A percentile compares a stretch with the other conserved stretches of the same genome.
Conservation (phyloP, 1,140 invertebrate genomes). For the Plutomurus gul region DNA sequence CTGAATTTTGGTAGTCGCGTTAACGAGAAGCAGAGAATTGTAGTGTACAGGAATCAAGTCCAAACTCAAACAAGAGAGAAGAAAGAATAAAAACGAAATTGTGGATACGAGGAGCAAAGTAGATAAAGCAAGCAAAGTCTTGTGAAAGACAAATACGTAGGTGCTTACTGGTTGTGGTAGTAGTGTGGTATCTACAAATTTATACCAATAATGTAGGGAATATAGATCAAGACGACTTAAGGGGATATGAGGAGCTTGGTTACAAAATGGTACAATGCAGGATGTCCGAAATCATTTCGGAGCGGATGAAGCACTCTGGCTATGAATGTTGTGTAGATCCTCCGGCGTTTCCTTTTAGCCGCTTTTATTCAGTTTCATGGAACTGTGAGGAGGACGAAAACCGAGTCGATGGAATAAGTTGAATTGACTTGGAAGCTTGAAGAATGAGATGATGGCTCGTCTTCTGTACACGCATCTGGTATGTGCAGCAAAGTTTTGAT, state of each 20-base stretch:
- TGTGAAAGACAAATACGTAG: too few species aligned
- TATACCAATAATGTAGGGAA: too few species aligned
- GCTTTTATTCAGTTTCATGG: slow-evolving; percentile 5
- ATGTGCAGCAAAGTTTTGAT: too few species aligned
- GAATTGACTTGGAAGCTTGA: neutral
- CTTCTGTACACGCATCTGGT: neutral
- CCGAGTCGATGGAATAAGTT: neutral
- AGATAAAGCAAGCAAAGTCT: too few species aligned
- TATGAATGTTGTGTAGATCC: slow-evolving; percentile 32
- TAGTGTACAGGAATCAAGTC: too few species aligned
- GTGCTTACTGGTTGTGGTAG: too few species aligned
- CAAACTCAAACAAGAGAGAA: too few species aligned
- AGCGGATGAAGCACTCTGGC: slow-evolving; percentile 32
- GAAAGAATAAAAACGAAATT: too few species aligned
- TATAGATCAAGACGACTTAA: slow-evolving; percentile 20
- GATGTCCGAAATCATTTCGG: slow-evolving; percentile 34
- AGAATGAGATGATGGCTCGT: slow-evolving; percentile 18
- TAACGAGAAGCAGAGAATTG: too few species aligned
- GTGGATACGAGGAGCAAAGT: too few species aligned
- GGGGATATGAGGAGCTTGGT: neutral
- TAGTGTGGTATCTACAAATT: too few species aligned
- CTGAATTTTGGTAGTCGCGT: too few species aligned
- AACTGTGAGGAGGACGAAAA: neutral
- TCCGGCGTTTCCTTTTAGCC: slow-evolving; percentile 19
- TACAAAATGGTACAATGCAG: slow-evolving; percentile 9